Percentiles rank a stretch among this genome's conserved stretches.
Evolutionary conservation across 2,113 vertebrate genomes (phyloP).

Genomic region (Muntiacus muntjak): DNA sequence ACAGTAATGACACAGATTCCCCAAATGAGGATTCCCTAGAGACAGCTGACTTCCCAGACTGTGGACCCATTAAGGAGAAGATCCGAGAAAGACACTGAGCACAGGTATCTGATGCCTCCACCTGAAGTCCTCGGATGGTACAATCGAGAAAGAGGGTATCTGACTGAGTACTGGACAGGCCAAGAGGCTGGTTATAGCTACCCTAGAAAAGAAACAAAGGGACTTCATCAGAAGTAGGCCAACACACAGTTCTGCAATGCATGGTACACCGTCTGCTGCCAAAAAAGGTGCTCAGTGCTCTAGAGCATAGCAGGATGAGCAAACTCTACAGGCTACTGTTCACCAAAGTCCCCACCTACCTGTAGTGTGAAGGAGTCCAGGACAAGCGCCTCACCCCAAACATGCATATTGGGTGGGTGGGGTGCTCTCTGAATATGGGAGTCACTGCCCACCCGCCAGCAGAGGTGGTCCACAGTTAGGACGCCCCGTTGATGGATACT

Average conservation of each 20-base stretch:
- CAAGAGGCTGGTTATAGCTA: constrained; percentile 88
- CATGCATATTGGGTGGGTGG: constrained; percentile 93
- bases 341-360: constrained; percentile 75
- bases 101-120: constrained; percentile 94
- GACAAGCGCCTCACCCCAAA: constrained; percentile 96
- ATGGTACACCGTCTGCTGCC: neutral
- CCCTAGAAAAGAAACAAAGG: constrained; percentile 80
- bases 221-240: neutral
- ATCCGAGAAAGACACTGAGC: constrained; percentile 91
- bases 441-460: constrained; percentile 97
- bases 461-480: constrained; percentile 91
- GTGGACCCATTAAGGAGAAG: constrained; percentile 81
- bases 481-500: constrained; percentile 89
- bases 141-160: constrained; percentile 89
- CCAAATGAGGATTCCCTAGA: constrained; percentile 54
- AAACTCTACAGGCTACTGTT: neutral
- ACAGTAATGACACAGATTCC: constrained; percentile 79
- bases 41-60: neutral
- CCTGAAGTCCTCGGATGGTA: constrained; percentile 90
- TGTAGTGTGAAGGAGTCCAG: constrained; percentile 91
- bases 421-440: constrained; percentile 97
- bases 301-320: neutral
- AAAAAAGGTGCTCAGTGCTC: neutral
- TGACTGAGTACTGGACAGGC: constrained; percentile 78
- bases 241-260: neutral